Base-by-base conservation (phyloP, 1,140 invertebrate genomes). In the Vollenhovia emeryi region DNA sequence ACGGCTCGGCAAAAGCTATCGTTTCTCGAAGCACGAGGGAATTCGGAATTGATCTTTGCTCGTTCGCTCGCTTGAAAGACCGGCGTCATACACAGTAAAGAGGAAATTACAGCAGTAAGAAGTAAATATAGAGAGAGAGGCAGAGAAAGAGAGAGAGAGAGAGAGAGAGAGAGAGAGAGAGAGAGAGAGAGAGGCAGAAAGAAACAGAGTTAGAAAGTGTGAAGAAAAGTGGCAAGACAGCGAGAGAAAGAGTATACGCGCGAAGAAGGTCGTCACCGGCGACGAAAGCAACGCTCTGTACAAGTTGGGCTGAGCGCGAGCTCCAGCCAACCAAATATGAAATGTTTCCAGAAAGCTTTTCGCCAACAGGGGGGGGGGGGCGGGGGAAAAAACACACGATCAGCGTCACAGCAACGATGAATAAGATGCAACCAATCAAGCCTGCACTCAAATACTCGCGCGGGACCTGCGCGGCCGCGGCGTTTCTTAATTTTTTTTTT, bases 241-340 rank as follows among this genome's bases (percentile, higher is more conserved):
- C 15, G 36, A 78, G 59, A 59, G 62, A 59, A 48, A 62, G 24
- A 69, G 6, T 27, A n/a, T 48, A 78, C 88, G 68, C 78, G 87
- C 68, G 75, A 87, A n/a, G 59, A 85, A 68, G 33, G 66, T 90
- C 88, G 84, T 89, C 71, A 76, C 45, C 86, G 88, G 64, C 59
- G 89, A 92, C 90, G 86, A 89, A 91, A 92, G 88, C 91, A 91
- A 88, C 87, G 86, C 88, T 80, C 85, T 78, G 76, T 78, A 84
- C 33, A 84, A 78, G 9, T 50, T 69, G 45, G 27, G 24, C 40
- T 62, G 64, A 50, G 33, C 48, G 57, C 52, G 40, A 76, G 60
- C 69, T 75, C 55, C 69, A 76, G 74, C 50, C 45, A 86, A 90
- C 60, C n/a, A n/a, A n/a, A n/a, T n/a, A n/a, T 86, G 86, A 87